A percentile compares a stretch with the other conserved stretches of the same genome.
phyloP scores from a whole-genome alignment of 2,888 invertebrate species.

The Drosophila neonasuta region DNA sequence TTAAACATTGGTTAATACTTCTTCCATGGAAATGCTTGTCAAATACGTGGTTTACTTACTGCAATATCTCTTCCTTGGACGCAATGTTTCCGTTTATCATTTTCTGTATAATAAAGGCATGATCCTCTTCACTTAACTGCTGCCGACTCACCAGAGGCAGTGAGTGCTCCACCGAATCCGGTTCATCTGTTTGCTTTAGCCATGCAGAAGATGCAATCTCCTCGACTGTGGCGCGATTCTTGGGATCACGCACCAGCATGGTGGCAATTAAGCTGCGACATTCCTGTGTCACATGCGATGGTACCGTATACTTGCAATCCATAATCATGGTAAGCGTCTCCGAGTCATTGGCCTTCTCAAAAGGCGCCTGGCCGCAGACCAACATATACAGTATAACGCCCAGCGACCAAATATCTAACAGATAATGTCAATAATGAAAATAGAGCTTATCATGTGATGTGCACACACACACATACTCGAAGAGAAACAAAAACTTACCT shows the following conservation, averaged over 20 bases:
- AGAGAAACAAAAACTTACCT: slow-evolving; percentile 84
- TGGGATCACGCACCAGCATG: slow-evolving; percentile 97
- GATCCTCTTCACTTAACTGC: slow-evolving; percentile 95
- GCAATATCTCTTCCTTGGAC: slow-evolving; percentile 95
- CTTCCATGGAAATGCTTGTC: background rate
- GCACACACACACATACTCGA: slow-evolving; percentile 6
- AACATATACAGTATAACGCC: slow-evolving; percentile 99
- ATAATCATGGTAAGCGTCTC: slow-evolving; percentile 99
- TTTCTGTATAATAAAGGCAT: slow-evolving; percentile 94
- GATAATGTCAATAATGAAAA: slow-evolving; percentile 52
- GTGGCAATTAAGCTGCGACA: slow-evolving; percentile 95
- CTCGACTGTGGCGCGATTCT: slow-evolving; percentile 92
- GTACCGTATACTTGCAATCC: slow-evolving; percentile 98
- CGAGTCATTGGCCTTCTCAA: slow-evolving; percentile 99
- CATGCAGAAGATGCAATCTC: slow-evolving; percentile 95
- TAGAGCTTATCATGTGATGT: slow-evolving; percentile 52
- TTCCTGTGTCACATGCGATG: slow-evolving; percentile 91
- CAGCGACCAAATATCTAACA: slow-evolving; percentile 96
- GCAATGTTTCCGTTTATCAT: slow-evolving; percentile 98
- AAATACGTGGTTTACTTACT: slow-evolving; percentile 84
- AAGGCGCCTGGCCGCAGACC: slow-evolving; percentile 98
- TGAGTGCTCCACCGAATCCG: slow-evolving; percentile 83
- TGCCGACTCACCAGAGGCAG: slow-evolving; percentile 94
- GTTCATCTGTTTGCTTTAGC: slow-evolving; percentile 84
- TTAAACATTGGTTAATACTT: slow-evolving; percentile 3